Conservation (phyloP, 2,888 invertebrate species). For the Volucella inanis region DNA sequence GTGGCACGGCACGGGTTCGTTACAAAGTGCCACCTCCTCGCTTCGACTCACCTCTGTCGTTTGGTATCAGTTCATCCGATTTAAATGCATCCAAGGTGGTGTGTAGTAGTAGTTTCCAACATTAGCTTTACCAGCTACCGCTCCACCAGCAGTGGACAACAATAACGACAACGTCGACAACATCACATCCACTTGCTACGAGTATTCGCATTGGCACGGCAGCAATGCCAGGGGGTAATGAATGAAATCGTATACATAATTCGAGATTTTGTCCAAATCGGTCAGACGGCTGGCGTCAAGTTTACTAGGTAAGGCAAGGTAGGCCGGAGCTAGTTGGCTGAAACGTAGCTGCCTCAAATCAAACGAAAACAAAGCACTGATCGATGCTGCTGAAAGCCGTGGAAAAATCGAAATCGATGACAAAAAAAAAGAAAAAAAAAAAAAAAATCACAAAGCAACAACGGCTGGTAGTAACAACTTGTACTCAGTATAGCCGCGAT, state of each 20-base stretch:
- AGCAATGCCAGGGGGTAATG: conserved; percentile 35
- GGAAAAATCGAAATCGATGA: conserved; percentile 41
- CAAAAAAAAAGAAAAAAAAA: conserved; percentile 10
- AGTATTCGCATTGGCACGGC: no score
- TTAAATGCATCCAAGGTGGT: conserved; percentile 71
- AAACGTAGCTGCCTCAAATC: conserved; percentile 38
- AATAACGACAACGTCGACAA: conserved; percentile 11
- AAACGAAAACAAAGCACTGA: conserved; percentile 50
- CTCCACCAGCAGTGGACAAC: conserved; percentile 20
- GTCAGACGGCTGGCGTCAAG: conserved; percentile 74
- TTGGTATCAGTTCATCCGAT: conserved; percentile 60
- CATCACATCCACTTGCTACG: conserved; percentile 7
- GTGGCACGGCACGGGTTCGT: background rate
- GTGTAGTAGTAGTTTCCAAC: conserved; percentile 6
- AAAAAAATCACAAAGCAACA: conserved; percentile 28
- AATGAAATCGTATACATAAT: conserved; percentile 70
- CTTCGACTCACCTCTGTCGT: conserved; percentile 6
- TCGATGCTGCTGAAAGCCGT: conserved; percentile 29
- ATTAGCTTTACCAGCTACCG: no score
- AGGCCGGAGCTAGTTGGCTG: conserved; percentile 39
- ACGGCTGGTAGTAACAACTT: conserved; percentile 2
- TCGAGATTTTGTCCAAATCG: conserved; percentile 74
- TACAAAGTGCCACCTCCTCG: background rate
- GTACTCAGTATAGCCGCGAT: conserved; percentile 51
- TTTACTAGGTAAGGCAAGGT: conserved; percentile 74